Base-by-base conservation (phyloP, 1,140 invertebrate genomes). In the Coptotermes formosanus region DNA sequence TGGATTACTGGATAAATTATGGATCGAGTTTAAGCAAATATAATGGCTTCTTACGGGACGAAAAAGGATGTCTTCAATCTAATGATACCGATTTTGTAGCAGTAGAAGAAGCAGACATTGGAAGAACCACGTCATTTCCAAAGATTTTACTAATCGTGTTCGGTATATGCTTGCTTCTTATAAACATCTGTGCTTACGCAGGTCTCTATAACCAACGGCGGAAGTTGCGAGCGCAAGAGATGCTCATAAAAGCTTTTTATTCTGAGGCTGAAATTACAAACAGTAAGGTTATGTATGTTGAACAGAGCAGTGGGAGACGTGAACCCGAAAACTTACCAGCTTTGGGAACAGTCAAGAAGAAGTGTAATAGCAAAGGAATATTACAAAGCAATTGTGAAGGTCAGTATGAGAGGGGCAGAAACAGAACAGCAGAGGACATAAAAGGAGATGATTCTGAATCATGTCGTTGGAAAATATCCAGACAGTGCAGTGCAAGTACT, bases 101-200 rank as follows among this genome's bases (percentile, higher is more conserved):
- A 52, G 43, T n/a, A 84, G 83, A n/a, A 84, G 83, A n/a, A 84
- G n/a, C 14, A 14, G 52, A 84, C 25, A 43, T 9, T 48, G 44
- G 14, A 43, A 84, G 23, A 48, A 38, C 52, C 8, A 84, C 21
- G 9, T 59, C 55, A 8, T 32, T 84, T 7, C n/a, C 83, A 14
- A 23, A 45, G 83, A 52, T n/a, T 84, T 32, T 84, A 84, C n/a
- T 84, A 9, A 43, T 84, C 11, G 83, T 84, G 14, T 25, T 84
- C 7, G 83, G 83, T 23, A 52, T 84, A 2, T 91, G 95, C 43
- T 96, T 98, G 89, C 91, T 98, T 2, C 90, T 96, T 25, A 91
- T 97, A 23, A 98, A 98, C 90, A 90, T 97, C 4, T 93, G 94
- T 52, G 93, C 95, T 14, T 96, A 96, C 88, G 92, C 93, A 11